phyloP scores from a whole-genome alignment of 2,113 vertebrate genomes.

The Stegastes partitus region DNA sequence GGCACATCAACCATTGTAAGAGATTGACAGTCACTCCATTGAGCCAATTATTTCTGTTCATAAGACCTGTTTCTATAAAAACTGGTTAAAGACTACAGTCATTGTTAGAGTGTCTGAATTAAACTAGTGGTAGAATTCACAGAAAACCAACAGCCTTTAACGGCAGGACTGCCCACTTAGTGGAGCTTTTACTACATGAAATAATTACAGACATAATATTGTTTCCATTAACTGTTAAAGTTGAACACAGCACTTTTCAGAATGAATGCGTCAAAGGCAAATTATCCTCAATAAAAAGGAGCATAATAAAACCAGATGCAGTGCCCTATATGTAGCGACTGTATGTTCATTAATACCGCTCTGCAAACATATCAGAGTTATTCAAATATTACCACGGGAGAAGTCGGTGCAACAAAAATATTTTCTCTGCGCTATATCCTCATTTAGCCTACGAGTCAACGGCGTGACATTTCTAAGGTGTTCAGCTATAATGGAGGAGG shows the following conservation, averaged over 20 bases:
- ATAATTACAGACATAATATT: slow-evolving; percentile 56
- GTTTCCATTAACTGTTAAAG: slow-evolving; percentile 56
- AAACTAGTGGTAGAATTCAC: slow-evolving; percentile 54
- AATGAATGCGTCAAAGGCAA: slow-evolving; percentile 29
- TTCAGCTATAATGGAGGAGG: slow-evolving; percentile 81
- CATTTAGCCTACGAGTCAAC: slow-evolving; percentile 69
- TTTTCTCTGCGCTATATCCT: slow-evolving; percentile 69
- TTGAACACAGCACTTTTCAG: slow-evolving; percentile 12
- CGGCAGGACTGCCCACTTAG: slow-evolving; percentile 52
- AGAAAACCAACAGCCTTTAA: slow-evolving; percentile 64
- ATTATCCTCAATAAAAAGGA: slow-evolving; percentile 46
- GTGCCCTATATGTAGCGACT: not conserved
- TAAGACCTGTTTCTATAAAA: slow-evolving; percentile 75
- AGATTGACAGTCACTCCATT: slow-evolving; percentile 83
- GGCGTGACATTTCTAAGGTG: slow-evolving; percentile 77
- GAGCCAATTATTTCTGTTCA: slow-evolving; percentile 82
- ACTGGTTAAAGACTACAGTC: slow-evolving; percentile 78
- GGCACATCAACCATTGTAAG: slow-evolving; percentile 73
- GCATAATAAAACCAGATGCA: slow-evolving; percentile 22
- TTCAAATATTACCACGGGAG: slow-evolving; percentile 65
- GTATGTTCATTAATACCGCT: slow-evolving; percentile 55
- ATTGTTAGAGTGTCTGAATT: slow-evolving; percentile 62
- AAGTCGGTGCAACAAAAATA: slow-evolving; percentile 68
- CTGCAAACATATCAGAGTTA: slow-evolving; percentile 51
- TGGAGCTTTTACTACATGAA: slow-evolving; percentile 44